phyloP scores from a whole-genome alignment of 2,797 vertebrate genomes.

The Tokudaia muenninki region DNA sequence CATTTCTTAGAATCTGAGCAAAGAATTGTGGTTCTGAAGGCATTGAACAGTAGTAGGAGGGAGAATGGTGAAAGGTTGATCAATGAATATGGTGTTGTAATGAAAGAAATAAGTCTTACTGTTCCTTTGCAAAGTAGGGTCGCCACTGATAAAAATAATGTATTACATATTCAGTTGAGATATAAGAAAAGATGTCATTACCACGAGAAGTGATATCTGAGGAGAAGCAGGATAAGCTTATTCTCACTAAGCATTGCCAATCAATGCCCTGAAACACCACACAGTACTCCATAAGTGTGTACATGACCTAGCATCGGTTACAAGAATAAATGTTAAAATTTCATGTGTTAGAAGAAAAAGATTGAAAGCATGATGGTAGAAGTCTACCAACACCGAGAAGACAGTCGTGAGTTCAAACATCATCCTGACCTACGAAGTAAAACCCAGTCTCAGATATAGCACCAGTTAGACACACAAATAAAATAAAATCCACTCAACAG shows the following conservation, averaged over 20 bases:
- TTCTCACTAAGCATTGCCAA: neutral
- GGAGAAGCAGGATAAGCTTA: neutral
- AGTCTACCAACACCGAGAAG: too few relatives aligned
- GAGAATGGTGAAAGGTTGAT: neutral
- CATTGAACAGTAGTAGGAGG: neutral
- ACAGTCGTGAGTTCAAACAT: neutral
- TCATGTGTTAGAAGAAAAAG: neutral
- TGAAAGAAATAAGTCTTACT: neutral
- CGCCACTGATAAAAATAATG: neutral
- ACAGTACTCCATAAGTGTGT: neutral
- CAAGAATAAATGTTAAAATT: neutral
- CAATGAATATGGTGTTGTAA: neutral
- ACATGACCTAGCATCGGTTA: too few relatives aligned
- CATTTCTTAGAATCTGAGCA: neutral
- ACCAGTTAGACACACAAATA: neutral
- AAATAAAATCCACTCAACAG: neutral
- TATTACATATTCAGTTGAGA: neutral
- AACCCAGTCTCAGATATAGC: rapidly evolving
- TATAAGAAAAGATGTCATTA: neutral
- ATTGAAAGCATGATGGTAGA: neutral
- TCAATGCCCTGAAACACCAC: neutral
- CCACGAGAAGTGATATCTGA: neutral
- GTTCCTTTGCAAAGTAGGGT: neutral
- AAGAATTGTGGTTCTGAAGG: neutral
- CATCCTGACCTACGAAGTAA: neutral